Evolutionary conservation across 2,888 invertebrate species (phyloP).

Genomic region (Cartodere bifasciata): DNA sequence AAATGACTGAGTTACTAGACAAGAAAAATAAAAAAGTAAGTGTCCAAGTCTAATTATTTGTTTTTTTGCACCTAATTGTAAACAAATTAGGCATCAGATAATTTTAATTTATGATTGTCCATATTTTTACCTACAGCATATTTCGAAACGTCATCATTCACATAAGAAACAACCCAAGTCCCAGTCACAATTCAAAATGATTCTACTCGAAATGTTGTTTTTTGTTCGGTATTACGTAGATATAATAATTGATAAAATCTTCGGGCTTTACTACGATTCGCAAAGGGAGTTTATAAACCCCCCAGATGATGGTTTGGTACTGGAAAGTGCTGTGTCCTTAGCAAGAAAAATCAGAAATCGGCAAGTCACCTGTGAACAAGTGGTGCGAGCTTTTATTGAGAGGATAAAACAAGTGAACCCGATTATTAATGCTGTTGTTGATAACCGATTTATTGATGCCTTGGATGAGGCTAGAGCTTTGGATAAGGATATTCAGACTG

Average conservation of each 20-base stretch:
- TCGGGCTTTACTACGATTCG: constrained; percentile 33
- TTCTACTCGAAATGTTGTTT: constrained; percentile 25
- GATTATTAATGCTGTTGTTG: constrained; percentile 70
- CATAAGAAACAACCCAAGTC: too few relatives aligned
- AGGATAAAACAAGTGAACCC: constrained; percentile 64
- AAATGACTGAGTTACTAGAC: too few relatives aligned
- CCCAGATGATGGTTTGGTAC: constrained; percentile 33
- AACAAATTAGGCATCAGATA: too few relatives aligned
- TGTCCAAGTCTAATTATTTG: too few relatives aligned
- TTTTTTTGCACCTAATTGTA: too few relatives aligned
- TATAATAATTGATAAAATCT: constrained; percentile 32
- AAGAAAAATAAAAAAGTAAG: too few relatives aligned
- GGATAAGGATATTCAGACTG: constrained; percentile 52
- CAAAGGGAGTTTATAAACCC: constrained; percentile 30
- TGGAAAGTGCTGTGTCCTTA: constrained; percentile 53
- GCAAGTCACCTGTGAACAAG: constrained; percentile 50
- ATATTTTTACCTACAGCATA: too few relatives aligned
- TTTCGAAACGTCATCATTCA: too few relatives aligned
- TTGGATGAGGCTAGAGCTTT: constrained; percentile 62
- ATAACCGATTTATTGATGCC: constrained; percentile 66
- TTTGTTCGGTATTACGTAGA: constrained; percentile 39
- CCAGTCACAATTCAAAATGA: constrained; percentile 12
- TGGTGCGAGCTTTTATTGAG: constrained; percentile 62
- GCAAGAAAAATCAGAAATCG: constrained; percentile 53
- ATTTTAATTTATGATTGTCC: too few relatives aligned